phyloP scores from a whole-genome alignment of 64 coral and sea anemone genomes.

The Stylophora pistillata region DNA sequence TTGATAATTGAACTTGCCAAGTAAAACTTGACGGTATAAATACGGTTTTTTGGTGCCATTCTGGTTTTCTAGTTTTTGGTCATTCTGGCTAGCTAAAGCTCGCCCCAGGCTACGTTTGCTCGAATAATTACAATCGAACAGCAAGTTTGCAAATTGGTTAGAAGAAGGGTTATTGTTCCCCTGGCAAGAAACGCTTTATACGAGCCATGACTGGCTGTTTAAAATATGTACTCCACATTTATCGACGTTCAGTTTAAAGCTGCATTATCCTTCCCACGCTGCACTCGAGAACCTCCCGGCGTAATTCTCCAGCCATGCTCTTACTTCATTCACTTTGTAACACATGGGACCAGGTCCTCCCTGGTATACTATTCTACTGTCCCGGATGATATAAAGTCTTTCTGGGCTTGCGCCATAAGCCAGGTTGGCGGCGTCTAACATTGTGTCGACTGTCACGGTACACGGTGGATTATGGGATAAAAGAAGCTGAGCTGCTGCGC shows the following conservation, averaged over 20 bases:
- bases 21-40: too few relatives aligned
- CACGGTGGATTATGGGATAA: constrained; percentile 49
- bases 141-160: too few relatives aligned
- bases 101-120: too few relatives aligned
- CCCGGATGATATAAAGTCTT: constrained; percentile 69
- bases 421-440: constrained; percentile 75
- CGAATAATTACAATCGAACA: too few relatives aligned
- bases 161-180: too few relatives aligned
- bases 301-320: constrained; percentile 54
- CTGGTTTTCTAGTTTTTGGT: too few relatives aligned
- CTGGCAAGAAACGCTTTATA: too few relatives aligned
- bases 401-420: constrained; percentile 79
- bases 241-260: not conserved
- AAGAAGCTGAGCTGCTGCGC: constrained; percentile 40
- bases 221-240: not conserved
- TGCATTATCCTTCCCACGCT: not conserved
- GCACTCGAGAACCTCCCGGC: not conserved
- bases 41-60: too few relatives aligned
- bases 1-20: too few relatives aligned
- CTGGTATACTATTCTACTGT: constrained; percentile 63
- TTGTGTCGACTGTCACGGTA: constrained; percentile 67
- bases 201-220: not conserved
- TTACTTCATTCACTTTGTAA: constrained; percentile 61
- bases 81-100: too few relatives aligned
- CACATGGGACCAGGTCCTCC: constrained; percentile 75